Evolutionary conservation across 2,888 invertebrate genomes (phyloP).

Genomic region (Crepidodera aurea): DNA sequence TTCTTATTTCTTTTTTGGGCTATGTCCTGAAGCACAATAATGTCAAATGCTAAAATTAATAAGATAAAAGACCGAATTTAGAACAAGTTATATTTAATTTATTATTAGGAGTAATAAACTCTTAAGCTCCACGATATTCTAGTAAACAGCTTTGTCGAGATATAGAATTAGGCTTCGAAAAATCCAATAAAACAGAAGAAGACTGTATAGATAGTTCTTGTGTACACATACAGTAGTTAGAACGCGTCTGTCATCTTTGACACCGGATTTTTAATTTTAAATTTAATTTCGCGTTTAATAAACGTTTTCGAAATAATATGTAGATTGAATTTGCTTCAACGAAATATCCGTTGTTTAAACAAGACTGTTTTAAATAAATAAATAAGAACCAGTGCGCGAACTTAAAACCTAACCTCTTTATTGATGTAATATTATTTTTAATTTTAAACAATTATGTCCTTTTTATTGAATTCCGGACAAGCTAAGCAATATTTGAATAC

Average conservation of each 20-base stretch:
- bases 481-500: constrained; percentile 66
- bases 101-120: no score
- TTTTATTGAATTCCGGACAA: constrained; percentile 66
- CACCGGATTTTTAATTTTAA: constrained; percentile 6
- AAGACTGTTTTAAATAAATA: background rate
- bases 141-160: no score
- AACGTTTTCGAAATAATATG: background rate
- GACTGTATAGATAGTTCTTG: no score
- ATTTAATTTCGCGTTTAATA: background rate
- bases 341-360: background rate
- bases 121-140: no score
- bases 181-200: no score
- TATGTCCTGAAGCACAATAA: no score
- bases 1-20: no score
- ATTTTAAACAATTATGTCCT: constrained; percentile 50
- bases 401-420: constrained; percentile 29
- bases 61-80: no score
- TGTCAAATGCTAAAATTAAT: no score
- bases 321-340: background rate
- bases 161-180: no score
- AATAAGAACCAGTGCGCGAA: background rate
- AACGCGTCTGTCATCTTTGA: background rate
- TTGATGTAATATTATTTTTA: constrained; percentile 11
- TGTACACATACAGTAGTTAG: constrained; percentile 1
- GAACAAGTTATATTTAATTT: no score